Percentiles rank a stretch among this genome's conserved stretches.
These are phyloP conservation scores for Enteromius fasciolatus DNA, from an alignment of 2,797 vertebrate species.

Conservation along the genomic window DNA sequence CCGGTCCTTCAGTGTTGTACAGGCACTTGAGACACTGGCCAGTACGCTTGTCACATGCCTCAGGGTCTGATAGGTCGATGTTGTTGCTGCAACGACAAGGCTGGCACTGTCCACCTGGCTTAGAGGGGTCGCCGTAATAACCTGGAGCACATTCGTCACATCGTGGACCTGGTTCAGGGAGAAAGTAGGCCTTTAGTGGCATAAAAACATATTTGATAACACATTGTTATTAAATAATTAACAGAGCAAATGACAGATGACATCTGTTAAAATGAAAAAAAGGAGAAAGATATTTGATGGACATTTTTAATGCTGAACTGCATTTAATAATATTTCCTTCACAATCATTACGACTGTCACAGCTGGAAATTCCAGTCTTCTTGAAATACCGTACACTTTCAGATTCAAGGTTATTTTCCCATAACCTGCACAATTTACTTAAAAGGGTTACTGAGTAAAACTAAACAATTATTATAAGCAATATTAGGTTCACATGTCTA, in stretches of 20 bases:
- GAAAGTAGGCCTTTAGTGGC: slow-evolving; percentile 12
- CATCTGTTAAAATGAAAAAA: neutral
- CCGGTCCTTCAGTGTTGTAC: slow-evolving; percentile 88
- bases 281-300: neutral
- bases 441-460: neutral
- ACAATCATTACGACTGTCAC: neutral
- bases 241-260: neutral
- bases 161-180: slow-evolving; percentile 78
- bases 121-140: slow-evolving; percentile 88
- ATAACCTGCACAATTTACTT: neutral
- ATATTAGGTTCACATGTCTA: neutral
- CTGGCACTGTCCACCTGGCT: slow-evolving; percentile 84
- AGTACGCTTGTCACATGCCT: slow-evolving; percentile 83
- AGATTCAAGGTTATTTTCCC: neutral
- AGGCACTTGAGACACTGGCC: slow-evolving; percentile 90
- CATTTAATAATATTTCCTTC: neutral
- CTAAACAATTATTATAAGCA: neutral
- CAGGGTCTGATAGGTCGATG: slow-evolving; percentile 85
- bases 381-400: neutral
- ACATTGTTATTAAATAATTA: neutral
- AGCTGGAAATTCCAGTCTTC: neutral
- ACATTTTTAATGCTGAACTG: neutral
- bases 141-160: slow-evolving; percentile 94
- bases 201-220: neutral
- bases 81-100: slow-evolving; percentile 91